Conservation (phyloP, 2,797 vertebrate species). For the Scarus forsteni region DNA sequence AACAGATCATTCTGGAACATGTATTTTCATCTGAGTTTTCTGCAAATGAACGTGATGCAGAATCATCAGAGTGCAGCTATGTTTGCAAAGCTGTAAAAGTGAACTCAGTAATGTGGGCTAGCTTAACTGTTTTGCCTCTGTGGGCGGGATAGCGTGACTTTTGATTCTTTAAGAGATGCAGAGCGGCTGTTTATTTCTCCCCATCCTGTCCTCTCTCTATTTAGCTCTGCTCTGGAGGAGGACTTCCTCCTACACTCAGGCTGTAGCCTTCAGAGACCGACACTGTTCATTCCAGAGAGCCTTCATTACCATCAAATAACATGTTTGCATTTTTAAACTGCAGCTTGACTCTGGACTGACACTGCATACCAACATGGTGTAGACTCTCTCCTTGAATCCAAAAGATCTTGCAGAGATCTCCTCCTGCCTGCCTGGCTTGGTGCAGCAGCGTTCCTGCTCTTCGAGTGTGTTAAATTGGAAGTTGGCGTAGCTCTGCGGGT, state of each 20-base stretch:
- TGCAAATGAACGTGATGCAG: conserved; percentile 10
- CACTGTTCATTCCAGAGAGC: conserved; percentile 30
- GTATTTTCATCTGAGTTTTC: conserved; percentile 9
- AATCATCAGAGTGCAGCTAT: conserved; percentile 8
- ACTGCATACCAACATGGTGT: conserved; percentile 1
- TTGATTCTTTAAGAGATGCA: conserved; percentile 59
- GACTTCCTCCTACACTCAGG: conserved; percentile 60
- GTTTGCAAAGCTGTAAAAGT: conserved; percentile 29
- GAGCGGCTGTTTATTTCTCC: conserved; percentile 61
- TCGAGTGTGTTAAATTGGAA: conserved; percentile 63
- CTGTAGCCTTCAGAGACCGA: conserved; percentile 45
- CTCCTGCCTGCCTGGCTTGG: conserved; percentile 52
- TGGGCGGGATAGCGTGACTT: conserved; percentile 62
- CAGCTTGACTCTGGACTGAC: background rate
- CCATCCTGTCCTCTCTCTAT: conserved; percentile 47
- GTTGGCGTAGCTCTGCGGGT: conserved; percentile 59
- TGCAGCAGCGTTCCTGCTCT: conserved; percentile 60
- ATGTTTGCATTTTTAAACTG: conserved; percentile 32
- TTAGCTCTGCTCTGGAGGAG: conserved; percentile 62
- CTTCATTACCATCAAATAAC: conserved; percentile 43
- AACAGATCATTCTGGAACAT: conserved; percentile 1
- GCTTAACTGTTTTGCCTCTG: conserved; percentile 48
- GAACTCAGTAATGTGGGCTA: conserved; percentile 19
- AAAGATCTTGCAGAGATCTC: conserved; percentile 52
- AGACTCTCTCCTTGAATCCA: conserved; percentile 44